A percentile compares a stretch with the other conserved stretches of the same genome.
Evolutionary conservation across 2,113 vertebrate genomes (phyloP).

Genomic region (Mystacornis crossleyi): DNA sequence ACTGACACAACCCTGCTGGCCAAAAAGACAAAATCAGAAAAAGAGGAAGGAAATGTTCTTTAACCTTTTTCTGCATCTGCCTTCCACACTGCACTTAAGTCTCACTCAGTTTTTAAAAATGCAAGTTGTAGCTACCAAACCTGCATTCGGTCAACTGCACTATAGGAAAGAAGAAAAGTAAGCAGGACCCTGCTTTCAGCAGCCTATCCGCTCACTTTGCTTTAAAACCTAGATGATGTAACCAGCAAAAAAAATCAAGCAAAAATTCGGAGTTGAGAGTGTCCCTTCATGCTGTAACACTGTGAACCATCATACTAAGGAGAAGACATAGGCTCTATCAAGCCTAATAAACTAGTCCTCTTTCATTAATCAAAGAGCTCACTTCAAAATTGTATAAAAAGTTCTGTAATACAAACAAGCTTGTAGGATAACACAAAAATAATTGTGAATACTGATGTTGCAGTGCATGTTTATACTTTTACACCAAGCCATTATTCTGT

Average conservation of each 20-base stretch:
- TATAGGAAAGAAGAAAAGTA: not conserved
- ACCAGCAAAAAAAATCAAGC: not conserved
- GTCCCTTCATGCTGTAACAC: not conserved
- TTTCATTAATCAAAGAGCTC: not conserved
- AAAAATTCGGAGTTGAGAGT: not conserved
- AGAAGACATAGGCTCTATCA: not conserved
- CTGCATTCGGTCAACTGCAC: fast-evolving
- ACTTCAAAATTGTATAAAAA: not conserved
- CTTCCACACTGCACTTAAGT: fast-evolving
- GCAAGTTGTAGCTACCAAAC: not conserved
- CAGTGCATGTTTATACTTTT: not conserved
- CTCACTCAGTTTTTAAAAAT: not conserved
- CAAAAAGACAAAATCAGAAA: not conserved
- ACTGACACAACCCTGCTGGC: not conserved
- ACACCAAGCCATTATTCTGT: not conserved
- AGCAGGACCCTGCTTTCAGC: not conserved
- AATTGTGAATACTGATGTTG: not conserved
- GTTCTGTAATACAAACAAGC: not conserved
- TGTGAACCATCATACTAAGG: not conserved
- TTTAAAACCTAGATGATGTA: not conserved
- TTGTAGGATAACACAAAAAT: not conserved
- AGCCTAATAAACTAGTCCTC: not conserved
- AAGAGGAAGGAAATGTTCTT: not conserved
- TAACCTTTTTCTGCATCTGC: not conserved
- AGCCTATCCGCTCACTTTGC: not conserved